A percentile compares a stretch with the other conserved stretches of the same genome.
Evolutionary conservation across 2,797 vertebrate species (phyloP).

Genomic region (Thaleichthys pacificus): DNA sequence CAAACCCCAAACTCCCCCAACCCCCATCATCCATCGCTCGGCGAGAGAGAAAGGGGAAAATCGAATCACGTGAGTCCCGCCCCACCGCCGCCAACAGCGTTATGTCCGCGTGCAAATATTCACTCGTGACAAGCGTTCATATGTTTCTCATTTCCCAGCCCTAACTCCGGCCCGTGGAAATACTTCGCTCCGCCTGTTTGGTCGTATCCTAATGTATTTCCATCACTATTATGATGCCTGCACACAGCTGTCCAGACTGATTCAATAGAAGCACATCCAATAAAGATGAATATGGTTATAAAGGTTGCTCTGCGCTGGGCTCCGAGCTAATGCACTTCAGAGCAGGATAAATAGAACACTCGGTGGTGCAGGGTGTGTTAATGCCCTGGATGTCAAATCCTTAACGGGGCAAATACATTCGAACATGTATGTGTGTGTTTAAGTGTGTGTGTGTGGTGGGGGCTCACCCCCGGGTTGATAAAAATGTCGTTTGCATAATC

Average conservation of each 20-base stretch:
- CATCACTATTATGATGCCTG: constrained; percentile 7
- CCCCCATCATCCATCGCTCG: constrained; percentile 15
- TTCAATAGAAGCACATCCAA: constrained; percentile 47
- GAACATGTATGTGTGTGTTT: not conserved
- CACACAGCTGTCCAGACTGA: constrained; percentile 25
- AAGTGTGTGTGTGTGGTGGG: not conserved
- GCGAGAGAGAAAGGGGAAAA: constrained; percentile 33
- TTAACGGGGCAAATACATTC: constrained; percentile 36
- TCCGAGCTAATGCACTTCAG: constrained; percentile 39
- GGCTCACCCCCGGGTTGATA: constrained; percentile 35
- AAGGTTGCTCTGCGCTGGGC: constrained; percentile 31
- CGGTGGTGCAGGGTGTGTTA: constrained; percentile 17
- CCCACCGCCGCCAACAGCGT: constrained; percentile 45
- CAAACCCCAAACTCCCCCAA: not conserved
- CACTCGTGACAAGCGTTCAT: constrained; percentile 51
- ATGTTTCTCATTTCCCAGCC: constrained; percentile 56
- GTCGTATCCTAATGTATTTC: constrained; percentile 60
- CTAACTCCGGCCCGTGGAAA: constrained; percentile 4
- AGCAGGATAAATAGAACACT: constrained; percentile 22
- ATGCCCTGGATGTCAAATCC: constrained; percentile 30
- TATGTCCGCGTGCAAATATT: constrained; percentile 48
- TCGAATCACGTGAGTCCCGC: constrained; percentile 36
- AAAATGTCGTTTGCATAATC: constrained; percentile 50
- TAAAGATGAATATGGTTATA: constrained; percentile 44
- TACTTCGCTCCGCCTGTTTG: constrained; percentile 46